Conservation (phyloP, 2,888 invertebrate species). For the Epinotia demarniana region DNA sequence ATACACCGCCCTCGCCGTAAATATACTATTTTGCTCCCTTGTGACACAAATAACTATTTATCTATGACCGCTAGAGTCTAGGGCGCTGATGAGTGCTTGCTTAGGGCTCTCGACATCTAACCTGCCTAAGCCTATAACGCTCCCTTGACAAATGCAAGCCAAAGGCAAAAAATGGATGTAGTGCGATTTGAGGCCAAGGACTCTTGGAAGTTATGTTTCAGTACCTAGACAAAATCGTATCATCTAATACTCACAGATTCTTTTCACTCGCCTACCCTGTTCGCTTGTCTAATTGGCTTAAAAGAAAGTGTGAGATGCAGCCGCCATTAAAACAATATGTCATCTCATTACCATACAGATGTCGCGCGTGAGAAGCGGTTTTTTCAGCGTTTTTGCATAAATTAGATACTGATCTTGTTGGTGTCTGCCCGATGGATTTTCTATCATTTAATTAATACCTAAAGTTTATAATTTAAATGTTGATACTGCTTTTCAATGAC, state of each 20-base stretch:
- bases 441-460: neutral
- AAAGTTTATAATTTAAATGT: too few relatives aligned
- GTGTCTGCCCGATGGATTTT: neutral
- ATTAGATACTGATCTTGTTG: conserved; percentile 4
- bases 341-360: conserved; percentile 32
- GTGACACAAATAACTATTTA: too few relatives aligned
- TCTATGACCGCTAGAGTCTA: too few relatives aligned
- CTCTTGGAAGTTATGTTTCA: neutral
- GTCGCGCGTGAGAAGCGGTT: conserved; percentile 21
- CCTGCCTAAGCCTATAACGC: too few relatives aligned
- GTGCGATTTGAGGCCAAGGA: too few relatives aligned
- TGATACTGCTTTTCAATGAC: too few relatives aligned
- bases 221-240: neutral
- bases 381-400: conserved; percentile 7
- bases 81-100: too few relatives aligned
- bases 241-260: neutral
- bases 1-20: too few relatives aligned
- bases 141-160: too few relatives aligned
- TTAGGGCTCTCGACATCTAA: too few relatives aligned
- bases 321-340: conserved; percentile 30
- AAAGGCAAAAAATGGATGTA: too few relatives aligned
- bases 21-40: too few relatives aligned
- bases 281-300: conserved; percentile 19
- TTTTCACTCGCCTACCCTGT: conserved; percentile 13
- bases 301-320: conserved; percentile 32